Conservation (phyloP, 1,140 invertebrate species). For the Dufourea novaeangliae region DNA sequence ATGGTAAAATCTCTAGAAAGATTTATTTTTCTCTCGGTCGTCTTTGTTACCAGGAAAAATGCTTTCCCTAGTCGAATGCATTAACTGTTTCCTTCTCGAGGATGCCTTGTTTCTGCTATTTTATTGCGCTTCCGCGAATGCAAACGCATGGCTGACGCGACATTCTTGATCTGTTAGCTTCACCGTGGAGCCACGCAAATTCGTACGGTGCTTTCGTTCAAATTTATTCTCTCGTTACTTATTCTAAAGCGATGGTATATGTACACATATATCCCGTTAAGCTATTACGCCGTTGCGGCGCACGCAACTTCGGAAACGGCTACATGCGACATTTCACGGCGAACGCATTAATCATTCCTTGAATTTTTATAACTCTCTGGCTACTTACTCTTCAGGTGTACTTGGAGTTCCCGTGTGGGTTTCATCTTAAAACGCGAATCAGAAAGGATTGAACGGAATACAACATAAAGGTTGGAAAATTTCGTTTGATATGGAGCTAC, state of each 20-base stretch:
- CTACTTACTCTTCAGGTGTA: no score
- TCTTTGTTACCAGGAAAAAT: background rate
- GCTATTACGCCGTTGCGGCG: background rate
- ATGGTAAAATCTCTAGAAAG: background rate
- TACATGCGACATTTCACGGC: background rate
- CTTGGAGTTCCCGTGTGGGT: no score
- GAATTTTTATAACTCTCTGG: background rate
- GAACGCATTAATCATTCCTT: conserved; percentile 8
- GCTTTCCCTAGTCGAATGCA: background rate
- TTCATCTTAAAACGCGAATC: no score
- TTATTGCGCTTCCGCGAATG: background rate
- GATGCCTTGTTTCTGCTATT: background rate
- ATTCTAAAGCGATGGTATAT: background rate
- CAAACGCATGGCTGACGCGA: background rate
- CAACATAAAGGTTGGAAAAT: no score
- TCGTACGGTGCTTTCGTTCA: conserved; percentile 9
- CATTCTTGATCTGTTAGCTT: background rate
- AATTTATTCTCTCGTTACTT: conserved; percentile 28
- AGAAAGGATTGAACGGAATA: no score
- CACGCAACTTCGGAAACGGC: conserved; percentile 10
- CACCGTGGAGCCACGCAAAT: background rate
- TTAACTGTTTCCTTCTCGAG: conserved; percentile 21
- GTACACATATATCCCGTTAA: background rate
- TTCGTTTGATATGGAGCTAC: no score
- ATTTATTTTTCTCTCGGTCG: background rate